phyloP scores from a whole-genome alignment of 2,797 vertebrate species.

The Myotis myotis region DNA sequence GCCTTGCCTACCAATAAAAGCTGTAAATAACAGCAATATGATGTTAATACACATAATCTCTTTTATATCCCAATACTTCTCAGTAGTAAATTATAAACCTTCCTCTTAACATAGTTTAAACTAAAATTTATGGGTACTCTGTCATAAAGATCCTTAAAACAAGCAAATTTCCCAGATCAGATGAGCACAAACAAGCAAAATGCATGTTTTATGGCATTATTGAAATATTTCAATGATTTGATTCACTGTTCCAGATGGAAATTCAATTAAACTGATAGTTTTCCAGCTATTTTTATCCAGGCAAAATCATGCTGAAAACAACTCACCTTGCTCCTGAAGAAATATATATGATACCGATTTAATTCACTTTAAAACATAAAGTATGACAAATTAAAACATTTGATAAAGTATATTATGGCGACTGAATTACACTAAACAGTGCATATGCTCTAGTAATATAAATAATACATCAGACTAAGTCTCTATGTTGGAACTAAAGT shows the following conservation, averaged over 20 bases:
- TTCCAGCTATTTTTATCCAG: slow-evolving; percentile 45
- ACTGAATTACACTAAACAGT: slow-evolving; percentile 48
- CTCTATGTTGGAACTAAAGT: slow-evolving; percentile 50
- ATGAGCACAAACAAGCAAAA: slow-evolving; percentile 33
- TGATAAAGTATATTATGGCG: slow-evolving; percentile 53
- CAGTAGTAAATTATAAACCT: slow-evolving; percentile 45
- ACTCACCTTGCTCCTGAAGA: slow-evolving; percentile 24
- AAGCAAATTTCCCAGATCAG: neutral
- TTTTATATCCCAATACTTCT: neutral
- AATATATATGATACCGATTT: neutral
- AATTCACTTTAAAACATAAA: slow-evolving; percentile 53
- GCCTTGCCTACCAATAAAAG: neutral
- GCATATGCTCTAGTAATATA: slow-evolving; percentile 28
- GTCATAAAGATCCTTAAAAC: slow-evolving; percentile 41
- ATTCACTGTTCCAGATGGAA: slow-evolving; percentile 42
- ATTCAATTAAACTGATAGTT: slow-evolving; percentile 63
- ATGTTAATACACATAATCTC: slow-evolving; percentile 43
- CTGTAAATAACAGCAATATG: slow-evolving; percentile 28
- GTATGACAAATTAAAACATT: slow-evolving; percentile 61
- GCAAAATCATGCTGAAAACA: slow-evolving; percentile 58
- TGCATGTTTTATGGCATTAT: neutral
- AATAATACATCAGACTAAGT: slow-evolving; percentile 60
- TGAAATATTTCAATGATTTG: slow-evolving; percentile 44
- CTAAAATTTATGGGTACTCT: slow-evolving; percentile 25
- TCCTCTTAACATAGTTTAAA: slow-evolving; percentile 29